A percentile compares a stretch with the other conserved stretches of the same genome.
Conservation (phyloP, 2,888 invertebrate species). For the Drosophila lacicola region DNA sequence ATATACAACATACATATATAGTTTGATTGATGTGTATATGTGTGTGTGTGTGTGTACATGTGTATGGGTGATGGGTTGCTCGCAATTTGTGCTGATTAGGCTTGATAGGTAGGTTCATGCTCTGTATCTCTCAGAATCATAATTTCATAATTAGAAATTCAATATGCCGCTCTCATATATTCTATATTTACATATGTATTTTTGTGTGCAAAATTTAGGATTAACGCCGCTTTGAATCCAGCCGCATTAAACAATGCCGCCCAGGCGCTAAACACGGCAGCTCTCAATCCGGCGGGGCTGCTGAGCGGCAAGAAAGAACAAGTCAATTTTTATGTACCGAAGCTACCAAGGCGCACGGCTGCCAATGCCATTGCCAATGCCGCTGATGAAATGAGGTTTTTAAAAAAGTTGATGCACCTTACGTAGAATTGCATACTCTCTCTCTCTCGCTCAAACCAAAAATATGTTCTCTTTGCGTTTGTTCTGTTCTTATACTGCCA, state of each 20-base stretch:
- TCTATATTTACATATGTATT: slow-evolving; percentile 51
- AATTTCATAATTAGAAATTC: slow-evolving; percentile 27
- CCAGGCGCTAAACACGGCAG: slow-evolving; percentile 78
- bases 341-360: slow-evolving; percentile 75
- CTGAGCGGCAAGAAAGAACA: slow-evolving; percentile 82
- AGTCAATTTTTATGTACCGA: slow-evolving; percentile 82
- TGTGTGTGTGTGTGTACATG: slow-evolving; percentile 1
- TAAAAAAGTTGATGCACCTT: slow-evolving; percentile 48
- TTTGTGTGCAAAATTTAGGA: slow-evolving; percentile 65
- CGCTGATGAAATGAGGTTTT: slow-evolving; percentile 81
- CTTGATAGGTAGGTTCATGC: background rate
- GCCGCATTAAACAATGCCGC: slow-evolving; percentile 80
- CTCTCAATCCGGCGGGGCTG: slow-evolving; percentile 78
- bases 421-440: slow-evolving; percentile 6
- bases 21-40: background rate
- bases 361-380: slow-evolving; percentile 22
- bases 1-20: too few species aligned
- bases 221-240: slow-evolving; percentile 80
- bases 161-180: slow-evolving; percentile 37
- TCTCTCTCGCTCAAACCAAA: background rate
- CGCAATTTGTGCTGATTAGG: background rate
- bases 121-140: background rate
- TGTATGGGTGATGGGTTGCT: background rate
- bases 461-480: slow-evolving; percentile 53
- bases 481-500: slow-evolving; percentile 54